Base-by-base conservation (phyloP, 2,113 vertebrate genomes). In the Callithrix jacchus region DNA sequence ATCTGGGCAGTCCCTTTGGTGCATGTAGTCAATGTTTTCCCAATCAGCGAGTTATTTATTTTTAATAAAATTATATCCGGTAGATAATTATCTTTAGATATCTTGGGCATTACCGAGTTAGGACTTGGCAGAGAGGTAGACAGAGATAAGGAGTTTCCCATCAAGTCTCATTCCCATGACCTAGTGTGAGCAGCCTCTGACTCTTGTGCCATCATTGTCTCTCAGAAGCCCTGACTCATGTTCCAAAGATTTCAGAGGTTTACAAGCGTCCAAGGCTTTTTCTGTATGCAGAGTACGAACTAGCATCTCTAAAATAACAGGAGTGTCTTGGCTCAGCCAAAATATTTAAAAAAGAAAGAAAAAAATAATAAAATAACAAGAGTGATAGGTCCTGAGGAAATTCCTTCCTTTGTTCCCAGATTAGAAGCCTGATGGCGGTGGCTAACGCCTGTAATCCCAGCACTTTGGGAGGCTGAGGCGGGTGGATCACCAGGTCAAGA, bases 71-170 rank as follows among this genome's bases (percentile, higher is more conserved):
- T 56, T 86, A 45, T 45, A 82, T 96, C 92, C 5, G 14, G 77
- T 68, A 87, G 73, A 89, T 96, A 96, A 97, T 95, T 83, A 85
- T 91, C 77, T 68, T 92, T 79, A 91, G 73, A 86, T 70, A 42
- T 66, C 74, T 71, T 13, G 64, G 73, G 90, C 92, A 70, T 84
- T 73, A 40, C n/a, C 20, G 89, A 91, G 14, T 30, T 32, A 8
- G 71, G 61, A 64, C 77, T 83, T 92, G 95, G 95, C 79, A 80
- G 76, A 89, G 14, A 37, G 58, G 9, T 54, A 86, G 70, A 42
- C 25, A 49, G 47, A 76, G 81, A 66, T n/a, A 37, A 45, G 71
- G 73, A 79, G 3, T 81, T 93, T 89, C 80, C 87, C 58, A 61
- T 76, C 25, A 35, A 89, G 47, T 45, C 27, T n/a, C 42, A 42